phyloP scores from a whole-genome alignment of 1,140 invertebrate genomes.

The Drosophila pseudoobscura region DNA sequence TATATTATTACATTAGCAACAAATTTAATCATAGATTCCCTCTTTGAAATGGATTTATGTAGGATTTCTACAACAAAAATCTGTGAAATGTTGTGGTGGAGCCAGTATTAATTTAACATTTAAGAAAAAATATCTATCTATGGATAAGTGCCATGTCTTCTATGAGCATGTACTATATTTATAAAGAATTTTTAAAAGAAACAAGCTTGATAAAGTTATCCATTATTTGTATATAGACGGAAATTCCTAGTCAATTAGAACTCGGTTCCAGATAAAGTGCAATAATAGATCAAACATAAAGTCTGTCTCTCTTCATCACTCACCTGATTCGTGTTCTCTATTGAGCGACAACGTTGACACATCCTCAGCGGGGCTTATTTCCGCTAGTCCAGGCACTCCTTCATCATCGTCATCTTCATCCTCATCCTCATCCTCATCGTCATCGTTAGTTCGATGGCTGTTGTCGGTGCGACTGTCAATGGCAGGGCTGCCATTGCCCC shows the following conservation, averaged over 20 bases:
- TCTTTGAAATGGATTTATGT: no score
- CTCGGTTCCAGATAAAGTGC: no score
- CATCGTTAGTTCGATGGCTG: constrained; percentile 26
- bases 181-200: no score
- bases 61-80: no score
- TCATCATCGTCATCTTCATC: constrained; percentile 11
- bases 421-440: constrained; percentile 10
- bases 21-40: no score
- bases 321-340: constrained; percentile 74
- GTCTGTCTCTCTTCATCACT: constrained; percentile 28
- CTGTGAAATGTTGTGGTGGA: no score
- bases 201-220: not conserved
- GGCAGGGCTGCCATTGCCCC: constrained; percentile 36
- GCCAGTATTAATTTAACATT: no score
- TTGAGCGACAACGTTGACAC: constrained; percentile 59
- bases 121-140: no score
- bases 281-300: not conserved
- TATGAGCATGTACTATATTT: no score
- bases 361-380: constrained; percentile 42
- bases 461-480: constrained; percentile 34
- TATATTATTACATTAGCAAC: no score
- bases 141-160: no score
- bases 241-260: not conserved
- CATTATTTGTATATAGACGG: not conserved
- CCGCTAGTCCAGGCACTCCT: constrained; percentile 16